A percentile compares a stretch with the other conserved stretches of the same genome.
These are phyloP conservation scores for Drosophila siamana DNA, from an alignment of 2,888 invertebrate species.

Conservation along the genomic window DNA sequence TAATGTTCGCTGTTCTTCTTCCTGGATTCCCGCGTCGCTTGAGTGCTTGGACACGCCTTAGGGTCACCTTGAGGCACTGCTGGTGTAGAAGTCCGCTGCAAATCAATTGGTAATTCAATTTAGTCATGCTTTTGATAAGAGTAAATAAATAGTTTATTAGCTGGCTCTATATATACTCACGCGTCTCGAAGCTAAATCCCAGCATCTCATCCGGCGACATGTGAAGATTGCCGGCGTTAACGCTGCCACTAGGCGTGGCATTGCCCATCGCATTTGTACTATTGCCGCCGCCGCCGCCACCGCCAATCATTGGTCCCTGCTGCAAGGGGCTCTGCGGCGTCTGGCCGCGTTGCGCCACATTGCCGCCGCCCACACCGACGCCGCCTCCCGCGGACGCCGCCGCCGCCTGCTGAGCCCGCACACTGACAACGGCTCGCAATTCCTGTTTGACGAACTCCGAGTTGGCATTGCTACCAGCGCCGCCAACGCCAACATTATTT, in stretches of 20 bases:
- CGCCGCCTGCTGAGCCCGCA: conserved; percentile 88
- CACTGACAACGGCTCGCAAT: conserved; percentile 94
- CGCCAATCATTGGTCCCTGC: conserved; percentile 81
- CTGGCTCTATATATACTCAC: conserved; percentile 71
- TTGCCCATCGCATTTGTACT: conserved; percentile 83
- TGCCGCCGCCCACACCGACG: conserved; percentile 51
- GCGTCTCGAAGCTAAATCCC: conserved; percentile 84
- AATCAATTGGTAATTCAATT: neutral
- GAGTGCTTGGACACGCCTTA: conserved; percentile 83
- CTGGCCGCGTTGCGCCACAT: conserved; percentile 76
- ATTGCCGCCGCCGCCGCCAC: conserved; percentile 76
- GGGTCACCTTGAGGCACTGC: conserved; percentile 91
- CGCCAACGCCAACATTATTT: conserved; percentile 54
- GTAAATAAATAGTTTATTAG: too few relatives aligned
- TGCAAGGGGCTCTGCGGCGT: conserved; percentile 85
- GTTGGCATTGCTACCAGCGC: conserved; percentile 87
- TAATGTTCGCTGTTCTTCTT: conserved; percentile 22
- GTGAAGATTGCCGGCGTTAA: conserved; percentile 80
- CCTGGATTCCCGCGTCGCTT: conserved; percentile 21
- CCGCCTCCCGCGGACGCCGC: conserved; percentile 82
- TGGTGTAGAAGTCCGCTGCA: conserved; percentile 90
- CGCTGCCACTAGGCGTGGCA: conserved; percentile 67
- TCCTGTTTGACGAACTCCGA: conserved; percentile 97
- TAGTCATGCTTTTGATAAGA: neutral
- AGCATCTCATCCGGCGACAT: conserved; percentile 84